Evolutionary conservation across 2,797 vertebrate genomes (phyloP).

Genomic region (Acanthurus leucopareius): DNA sequence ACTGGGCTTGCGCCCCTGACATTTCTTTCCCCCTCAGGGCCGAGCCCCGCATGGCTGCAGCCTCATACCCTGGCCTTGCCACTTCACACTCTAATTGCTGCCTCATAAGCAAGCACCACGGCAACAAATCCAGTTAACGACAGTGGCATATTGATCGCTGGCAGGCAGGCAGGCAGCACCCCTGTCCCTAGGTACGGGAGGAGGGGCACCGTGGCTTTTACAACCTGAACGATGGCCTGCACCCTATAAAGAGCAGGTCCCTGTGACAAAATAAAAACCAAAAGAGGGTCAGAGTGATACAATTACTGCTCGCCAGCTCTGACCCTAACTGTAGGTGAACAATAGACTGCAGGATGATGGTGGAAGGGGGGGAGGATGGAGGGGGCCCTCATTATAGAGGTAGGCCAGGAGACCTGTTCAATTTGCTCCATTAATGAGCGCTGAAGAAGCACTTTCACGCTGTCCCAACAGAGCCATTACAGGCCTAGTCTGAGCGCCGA

Average conservation of each 20-base stretch:
- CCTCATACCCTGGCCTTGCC: conserved; percentile 74
- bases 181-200: conserved; percentile 75
- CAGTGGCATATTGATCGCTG: conserved; percentile 84
- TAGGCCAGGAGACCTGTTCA: conserved; percentile 81
- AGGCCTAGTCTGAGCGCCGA: conserved; percentile 53
- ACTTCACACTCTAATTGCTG: conserved; percentile 85
- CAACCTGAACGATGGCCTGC: conserved; percentile 78
- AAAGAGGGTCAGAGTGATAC: conserved; percentile 83
- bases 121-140: conserved; percentile 88
- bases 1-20: conserved; percentile 75
- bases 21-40: conserved; percentile 77
- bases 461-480: conserved; percentile 86
- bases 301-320: conserved; percentile 80
- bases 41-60: conserved; percentile 45
- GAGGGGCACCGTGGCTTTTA: conserved; percentile 77
- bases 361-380: conserved; percentile 44
- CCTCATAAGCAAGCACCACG: conserved; percentile 83
- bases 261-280: conserved; percentile 87
- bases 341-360: conserved; percentile 71
- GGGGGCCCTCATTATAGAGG: conserved; percentile 81
- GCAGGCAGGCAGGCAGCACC: conserved; percentile 63
- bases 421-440: conserved; percentile 88
- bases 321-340: conserved; percentile 80
- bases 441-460: conserved; percentile 87
- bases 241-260: conserved; percentile 84